A percentile compares a stretch with the other conserved stretches of the same genome.
phyloP scores from a whole-genome alignment of 2,797 vertebrate genomes.

The Epinephelus coioides region DNA sequence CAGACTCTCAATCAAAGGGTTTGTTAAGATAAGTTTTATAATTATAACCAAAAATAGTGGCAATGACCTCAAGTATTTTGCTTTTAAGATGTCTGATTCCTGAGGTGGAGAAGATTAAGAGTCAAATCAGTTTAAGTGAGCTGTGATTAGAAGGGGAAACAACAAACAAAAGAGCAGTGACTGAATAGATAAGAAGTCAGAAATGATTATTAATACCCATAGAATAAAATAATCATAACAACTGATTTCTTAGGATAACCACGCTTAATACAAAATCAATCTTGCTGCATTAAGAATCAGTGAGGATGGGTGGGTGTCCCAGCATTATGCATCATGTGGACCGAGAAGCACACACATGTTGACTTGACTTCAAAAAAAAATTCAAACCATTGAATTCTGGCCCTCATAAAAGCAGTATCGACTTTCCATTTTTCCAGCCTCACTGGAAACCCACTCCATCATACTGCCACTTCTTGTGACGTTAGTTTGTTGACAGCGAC shows the following conservation, averaged over 20 bases:
- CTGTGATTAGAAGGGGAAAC: not conserved
- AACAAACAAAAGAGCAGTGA: not conserved
- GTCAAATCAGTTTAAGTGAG: constrained; percentile 20
- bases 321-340: not conserved
- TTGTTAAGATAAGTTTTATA: not conserved
- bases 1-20: not conserved
- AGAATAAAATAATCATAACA: not conserved
- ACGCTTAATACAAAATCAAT: constrained; percentile 25
- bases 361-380: constrained; percentile 38
- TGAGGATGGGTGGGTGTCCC: not conserved
- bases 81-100: not conserved
- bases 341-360: constrained; percentile 12
- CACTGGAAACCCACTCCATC: constrained; percentile 44
- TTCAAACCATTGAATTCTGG: constrained; percentile 19
- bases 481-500: constrained; percentile 46
- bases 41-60: not conserved
- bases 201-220: not conserved
- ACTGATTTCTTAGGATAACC: constrained; percentile 9
- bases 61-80: not conserved
- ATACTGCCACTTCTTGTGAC: constrained; percentile 41
- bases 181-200: not conserved
- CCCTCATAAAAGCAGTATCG: constrained; percentile 40
- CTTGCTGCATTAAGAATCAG: not conserved
- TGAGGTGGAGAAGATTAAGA: constrained; percentile 10
- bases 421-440: constrained; percentile 48